phyloP scores from a whole-genome alignment of 1,140 invertebrate species.

The Dermatophagoides farinae region DNA sequence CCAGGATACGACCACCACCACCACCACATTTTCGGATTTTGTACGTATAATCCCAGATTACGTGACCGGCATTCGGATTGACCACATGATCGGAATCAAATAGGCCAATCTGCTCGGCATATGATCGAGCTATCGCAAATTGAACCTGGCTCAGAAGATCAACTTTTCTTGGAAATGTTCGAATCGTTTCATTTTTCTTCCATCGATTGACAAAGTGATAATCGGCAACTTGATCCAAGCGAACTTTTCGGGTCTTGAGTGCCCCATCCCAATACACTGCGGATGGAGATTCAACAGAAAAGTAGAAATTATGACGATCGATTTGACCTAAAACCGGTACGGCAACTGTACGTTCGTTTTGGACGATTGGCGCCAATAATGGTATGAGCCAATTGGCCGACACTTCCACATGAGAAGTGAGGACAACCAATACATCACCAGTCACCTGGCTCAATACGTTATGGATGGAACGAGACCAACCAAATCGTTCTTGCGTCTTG shows the following conservation, averaged over 20 bases:
- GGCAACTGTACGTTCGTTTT: conserved; percentile 64
- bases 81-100: neutral
- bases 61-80: neutral
- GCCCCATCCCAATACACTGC: neutral
- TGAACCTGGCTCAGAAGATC: neutral
- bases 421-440: conserved; percentile 87
- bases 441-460: conserved; percentile 62
- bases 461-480: neutral
- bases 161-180: neutral
- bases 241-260: neutral
- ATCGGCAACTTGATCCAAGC: neutral
- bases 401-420: conserved; percentile 67
- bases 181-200: neutral
- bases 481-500: neutral
- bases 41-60: neutral
- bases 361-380: conserved; percentile 70
- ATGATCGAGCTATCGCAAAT: neutral
- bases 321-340: neutral
- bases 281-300: neutral
- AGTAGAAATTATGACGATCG: neutral
- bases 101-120: neutral
- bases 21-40: neutral
- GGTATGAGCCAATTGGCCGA: conserved; percentile 89
- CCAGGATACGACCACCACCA: neutral
- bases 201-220: neutral